Base-by-base conservation (phyloP, 2,797 vertebrate species). In the Falco cherrug region DNA sequence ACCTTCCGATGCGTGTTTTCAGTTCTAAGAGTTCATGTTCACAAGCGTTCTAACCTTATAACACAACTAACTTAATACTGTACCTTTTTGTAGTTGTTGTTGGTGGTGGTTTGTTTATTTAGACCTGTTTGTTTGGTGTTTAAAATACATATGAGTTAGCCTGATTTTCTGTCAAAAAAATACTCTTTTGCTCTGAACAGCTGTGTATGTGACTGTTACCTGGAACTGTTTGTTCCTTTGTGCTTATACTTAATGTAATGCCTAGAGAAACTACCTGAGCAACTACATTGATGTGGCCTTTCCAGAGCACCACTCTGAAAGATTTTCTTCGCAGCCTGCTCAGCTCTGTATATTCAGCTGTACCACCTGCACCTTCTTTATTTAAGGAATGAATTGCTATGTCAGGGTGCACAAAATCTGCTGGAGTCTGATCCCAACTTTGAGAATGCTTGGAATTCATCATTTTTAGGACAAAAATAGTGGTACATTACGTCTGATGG, bases 281-380 rank as follows among this genome's bases (percentile, higher is more conserved):
- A 92, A 41, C 71, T 77, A 71, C 48, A 87, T 91, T 37, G 96
- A 45, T 73, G 97, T 97, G 98, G 97, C 98, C 98, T 98, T 98
- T 98, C 96, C 97, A 96, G 97, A 98, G 96, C 93, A 82, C 18
- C 76, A 91, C 51, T 94, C 65, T 69, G 59, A 90, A 94, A 85
- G 71, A 93, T 84, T 89, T 96, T 95, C 73, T 95, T 90, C 68
- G 59, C 79, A 85, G 73, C 90, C 87, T 88, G 63, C 67, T 94
- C 68, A 94, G 69, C 39, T 97, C 78, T 98, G 90, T 95, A 92
- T 94, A 64, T 95, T 91, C 76, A 97, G 93, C 96, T 96, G 90
- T 94, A 90, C 70, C 68, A 29, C 45, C 26, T 75, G 51, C 5
- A 59, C 47, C 47, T 90, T 84, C 69, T 56, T 68, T 79, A 63